A percentile compares a stretch with the other conserved stretches of the same genome.
phyloP scores from a whole-genome alignment of 2,797 vertebrate species.

The Typhlichthys eigenmanni region DNA sequence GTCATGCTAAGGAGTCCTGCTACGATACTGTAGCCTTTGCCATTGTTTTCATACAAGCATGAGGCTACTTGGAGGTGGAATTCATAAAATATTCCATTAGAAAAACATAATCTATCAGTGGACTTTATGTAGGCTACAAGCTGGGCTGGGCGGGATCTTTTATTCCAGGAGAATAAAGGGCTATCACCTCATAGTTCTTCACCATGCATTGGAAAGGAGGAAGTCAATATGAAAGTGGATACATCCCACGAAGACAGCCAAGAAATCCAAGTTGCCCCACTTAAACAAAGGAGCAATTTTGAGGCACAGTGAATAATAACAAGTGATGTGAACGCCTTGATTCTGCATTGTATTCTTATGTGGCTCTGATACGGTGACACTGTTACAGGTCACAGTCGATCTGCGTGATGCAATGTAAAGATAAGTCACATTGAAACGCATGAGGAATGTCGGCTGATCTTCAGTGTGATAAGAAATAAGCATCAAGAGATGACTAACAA shows the following conservation, averaged over 20 bases:
- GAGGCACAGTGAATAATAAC: conserved; percentile 41
- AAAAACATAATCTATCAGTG: conserved; percentile 17
- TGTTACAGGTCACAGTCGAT: conserved; percentile 48
- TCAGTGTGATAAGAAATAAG: too few species aligned
- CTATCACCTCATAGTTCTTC: conserved; percentile 39
- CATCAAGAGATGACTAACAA: too few species aligned
- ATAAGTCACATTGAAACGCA: conserved; percentile 9
- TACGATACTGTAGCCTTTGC: neutral
- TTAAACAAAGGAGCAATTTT: conserved; percentile 63
- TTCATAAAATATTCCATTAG: conserved; percentile 6
- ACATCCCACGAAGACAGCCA: conserved; percentile 42
- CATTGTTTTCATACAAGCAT: conserved; percentile 1
- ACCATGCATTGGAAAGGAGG: conserved; percentile 50
- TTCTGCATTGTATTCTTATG: conserved; percentile 52
- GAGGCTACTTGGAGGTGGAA: neutral
- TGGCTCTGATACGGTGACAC: conserved; percentile 34
- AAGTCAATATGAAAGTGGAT: conserved; percentile 71
- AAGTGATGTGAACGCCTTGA: conserved; percentile 57
- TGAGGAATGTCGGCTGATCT: too few species aligned
- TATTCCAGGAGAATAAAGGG: conserved; percentile 59
- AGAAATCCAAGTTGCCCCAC: conserved; percentile 57
- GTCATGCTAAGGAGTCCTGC: neutral
- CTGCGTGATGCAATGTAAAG: conserved; percentile 35
- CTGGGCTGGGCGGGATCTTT: conserved; percentile 51
- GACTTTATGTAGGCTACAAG: conserved; percentile 43